Evolutionary conservation across 2,113 vertebrate genomes (phyloP).

Genomic region (Chloropsis hardwickii): DNA sequence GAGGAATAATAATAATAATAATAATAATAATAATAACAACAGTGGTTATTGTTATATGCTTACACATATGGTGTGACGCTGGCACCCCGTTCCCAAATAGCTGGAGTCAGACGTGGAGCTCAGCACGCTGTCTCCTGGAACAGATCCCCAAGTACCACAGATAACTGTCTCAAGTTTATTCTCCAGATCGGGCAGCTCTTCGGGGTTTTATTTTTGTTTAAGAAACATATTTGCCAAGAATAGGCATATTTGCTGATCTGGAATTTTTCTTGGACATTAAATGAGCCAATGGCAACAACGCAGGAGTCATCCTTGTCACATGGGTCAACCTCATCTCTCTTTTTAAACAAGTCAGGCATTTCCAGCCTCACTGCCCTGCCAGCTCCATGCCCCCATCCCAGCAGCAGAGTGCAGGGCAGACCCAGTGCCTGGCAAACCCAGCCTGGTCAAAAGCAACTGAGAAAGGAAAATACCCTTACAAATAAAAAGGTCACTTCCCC

Average conservation of each 20-base stretch:
- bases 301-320: neutral
- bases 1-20: neutral
- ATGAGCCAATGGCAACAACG: rapidly evolving
- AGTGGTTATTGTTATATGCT: slow-evolving; percentile 29
- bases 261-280: neutral
- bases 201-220: neutral
- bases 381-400: neutral
- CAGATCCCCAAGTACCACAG: neutral
- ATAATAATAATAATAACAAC: rapidly evolving
- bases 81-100: neutral
- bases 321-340: neutral
- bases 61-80: neutral
- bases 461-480: neutral
- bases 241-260: neutral
- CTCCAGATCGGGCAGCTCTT: neutral
- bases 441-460: neutral
- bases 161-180: neutral
- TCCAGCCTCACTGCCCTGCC: neutral
- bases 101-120: rapidly evolving
- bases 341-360: neutral
- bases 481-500: neutral
- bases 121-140: neutral
- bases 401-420: neutral
- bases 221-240: neutral
- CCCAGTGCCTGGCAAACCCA: neutral